Evolutionary conservation across 2,888 invertebrate genomes (phyloP).

Genomic region (Xestia ashworthii): DNA sequence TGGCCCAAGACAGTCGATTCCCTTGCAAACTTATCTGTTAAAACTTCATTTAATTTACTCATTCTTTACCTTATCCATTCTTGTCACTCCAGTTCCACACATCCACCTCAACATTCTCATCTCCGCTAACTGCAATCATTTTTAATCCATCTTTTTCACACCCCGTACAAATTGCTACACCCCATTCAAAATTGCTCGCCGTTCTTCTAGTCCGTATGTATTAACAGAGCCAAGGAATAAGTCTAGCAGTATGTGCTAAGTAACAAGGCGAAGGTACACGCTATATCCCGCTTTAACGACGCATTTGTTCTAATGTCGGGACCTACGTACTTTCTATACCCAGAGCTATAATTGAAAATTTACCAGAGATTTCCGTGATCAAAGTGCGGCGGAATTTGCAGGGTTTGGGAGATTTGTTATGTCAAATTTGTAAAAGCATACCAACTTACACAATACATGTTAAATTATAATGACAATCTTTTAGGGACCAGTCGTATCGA

Average conservation of each 20-base stretch:
- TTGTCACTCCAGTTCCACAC: no score
- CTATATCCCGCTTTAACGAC: conserved; percentile 75
- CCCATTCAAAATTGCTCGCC: conserved; percentile 18
- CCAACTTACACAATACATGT: neutral
- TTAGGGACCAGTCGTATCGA: neutral
- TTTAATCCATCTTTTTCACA: no score
- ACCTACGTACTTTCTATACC: conserved; percentile 53
- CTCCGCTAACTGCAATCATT: no score
- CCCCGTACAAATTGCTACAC: neutral
- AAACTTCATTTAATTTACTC: no score
- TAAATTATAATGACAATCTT: neutral
- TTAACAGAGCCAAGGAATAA: conserved; percentile 63
- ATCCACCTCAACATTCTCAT: no score
- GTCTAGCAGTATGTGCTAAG: conserved; percentile 70
- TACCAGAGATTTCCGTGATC: conserved; percentile 20
- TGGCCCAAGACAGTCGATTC: no score
- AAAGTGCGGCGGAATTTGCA: neutral
- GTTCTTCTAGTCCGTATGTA: conserved; percentile 59
- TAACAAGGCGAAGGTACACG: conserved; percentile 73
- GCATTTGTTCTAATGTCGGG: conserved; percentile 78
- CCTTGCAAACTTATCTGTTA: no score
- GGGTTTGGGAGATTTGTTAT: neutral
- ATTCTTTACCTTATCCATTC: no score
- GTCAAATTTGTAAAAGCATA: no score
- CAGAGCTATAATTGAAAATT: conserved; percentile 56